phyloP scores from a whole-genome alignment of 2,113 vertebrate species.

The Ceyx cyanopectus region DNA sequence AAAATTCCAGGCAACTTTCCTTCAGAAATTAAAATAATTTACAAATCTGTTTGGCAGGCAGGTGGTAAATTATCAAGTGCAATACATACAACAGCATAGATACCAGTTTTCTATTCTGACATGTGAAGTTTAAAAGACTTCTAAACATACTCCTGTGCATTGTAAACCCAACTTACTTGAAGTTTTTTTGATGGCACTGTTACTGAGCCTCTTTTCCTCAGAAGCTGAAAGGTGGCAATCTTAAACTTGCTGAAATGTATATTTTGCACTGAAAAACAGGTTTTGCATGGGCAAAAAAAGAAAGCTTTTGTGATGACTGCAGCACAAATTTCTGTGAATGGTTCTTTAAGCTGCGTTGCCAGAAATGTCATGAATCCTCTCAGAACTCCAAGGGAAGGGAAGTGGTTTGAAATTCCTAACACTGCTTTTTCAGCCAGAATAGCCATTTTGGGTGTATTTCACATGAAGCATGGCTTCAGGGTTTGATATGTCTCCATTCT shows the following conservation, averaged over 20 bases:
- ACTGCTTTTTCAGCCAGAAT: conserved; percentile 43
- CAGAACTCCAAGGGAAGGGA: conserved; percentile 49
- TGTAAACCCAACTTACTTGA: background rate
- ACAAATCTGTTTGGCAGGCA: background rate
- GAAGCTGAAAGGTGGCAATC: background rate
- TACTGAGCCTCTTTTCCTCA: background rate
- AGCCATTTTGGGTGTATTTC: conserved; percentile 53
- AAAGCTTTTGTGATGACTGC: conserved; percentile 50
- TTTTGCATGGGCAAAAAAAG: background rate
- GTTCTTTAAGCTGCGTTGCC: conserved; percentile 20
- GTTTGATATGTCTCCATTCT: conserved; percentile 32
- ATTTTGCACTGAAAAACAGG: conserved; percentile 15
- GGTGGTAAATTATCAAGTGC: background rate
- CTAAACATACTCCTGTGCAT: background rate
- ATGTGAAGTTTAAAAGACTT: conserved; percentile 10
- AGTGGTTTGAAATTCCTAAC: conserved; percentile 58
- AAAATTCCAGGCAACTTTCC: conserved; percentile 16
- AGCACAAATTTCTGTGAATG: conserved; percentile 46
- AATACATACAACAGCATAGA: background rate
- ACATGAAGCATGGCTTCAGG: conserved; percentile 27
- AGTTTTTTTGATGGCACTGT: background rate
- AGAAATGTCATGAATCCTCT: conserved; percentile 47
- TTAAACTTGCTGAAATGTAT: background rate
- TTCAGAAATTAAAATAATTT: conserved; percentile 30
- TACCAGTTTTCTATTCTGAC: background rate